Evolutionary conservation across 2,797 vertebrate genomes (phyloP).

Genomic region (Meriones psammophilus): DNA sequence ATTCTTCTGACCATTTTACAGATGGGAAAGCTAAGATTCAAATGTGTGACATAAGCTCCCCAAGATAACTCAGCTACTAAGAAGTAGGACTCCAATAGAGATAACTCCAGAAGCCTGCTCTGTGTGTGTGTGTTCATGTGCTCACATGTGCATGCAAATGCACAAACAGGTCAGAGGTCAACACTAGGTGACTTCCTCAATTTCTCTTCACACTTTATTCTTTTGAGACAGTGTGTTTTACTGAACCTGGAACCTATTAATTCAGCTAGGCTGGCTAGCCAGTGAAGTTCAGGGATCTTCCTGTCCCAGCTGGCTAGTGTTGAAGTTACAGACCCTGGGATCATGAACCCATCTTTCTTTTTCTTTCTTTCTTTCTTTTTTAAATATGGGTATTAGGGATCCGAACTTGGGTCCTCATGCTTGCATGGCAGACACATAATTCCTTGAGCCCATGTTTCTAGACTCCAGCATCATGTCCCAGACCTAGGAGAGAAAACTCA

Average conservation of each 20-base stretch:
- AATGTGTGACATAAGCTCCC: background rate
- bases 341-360: background rate
- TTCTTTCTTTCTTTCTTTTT: background rate
- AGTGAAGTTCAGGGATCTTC: background rate
- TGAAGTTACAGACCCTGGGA: background rate
- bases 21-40: background rate
- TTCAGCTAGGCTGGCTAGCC: background rate
- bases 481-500: background rate
- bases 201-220: background rate
- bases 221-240: background rate
- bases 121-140: background rate
- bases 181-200: background rate
- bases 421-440: background rate
- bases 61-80: background rate
- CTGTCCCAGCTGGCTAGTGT: background rate
- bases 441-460: background rate
- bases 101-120: background rate
- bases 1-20: background rate
- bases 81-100: background rate
- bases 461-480: background rate
- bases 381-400: background rate
- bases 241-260: background rate
- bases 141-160: background rate
- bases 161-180: background rate
- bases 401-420: background rate